These are phyloP conservation scores for Gallinago stenura DNA, from an alignment of 2,797 vertebrate genomes.

Conservation along the genomic window DNA sequence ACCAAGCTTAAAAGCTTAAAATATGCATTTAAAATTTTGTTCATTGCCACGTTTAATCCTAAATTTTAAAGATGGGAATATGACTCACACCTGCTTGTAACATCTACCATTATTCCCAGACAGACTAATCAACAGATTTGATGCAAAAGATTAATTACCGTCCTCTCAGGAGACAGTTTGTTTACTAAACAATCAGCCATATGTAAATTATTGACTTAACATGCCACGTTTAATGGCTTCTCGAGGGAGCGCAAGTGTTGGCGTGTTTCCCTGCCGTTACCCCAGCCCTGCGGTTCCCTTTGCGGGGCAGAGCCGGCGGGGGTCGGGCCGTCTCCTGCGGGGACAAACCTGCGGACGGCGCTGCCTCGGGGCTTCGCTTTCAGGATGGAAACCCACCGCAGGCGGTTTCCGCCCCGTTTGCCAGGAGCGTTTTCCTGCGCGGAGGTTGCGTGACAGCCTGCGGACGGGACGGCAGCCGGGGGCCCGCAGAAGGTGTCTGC, in stretches of 20 bases:
- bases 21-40: neutral
- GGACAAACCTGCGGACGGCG: neutral
- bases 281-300: neutral
- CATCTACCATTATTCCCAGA: neutral
- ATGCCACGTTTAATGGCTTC: neutral
- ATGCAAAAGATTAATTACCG: neutral
- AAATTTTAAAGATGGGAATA: neutral
- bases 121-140: neutral
- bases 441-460: rapidly evolving
- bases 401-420: neutral
- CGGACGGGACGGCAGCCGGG: rapidly evolving
- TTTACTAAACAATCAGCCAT: neutral
- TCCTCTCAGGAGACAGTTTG: neutral
- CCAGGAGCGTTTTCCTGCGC: neutral
- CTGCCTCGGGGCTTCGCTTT: neutral
- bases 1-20: neutral
- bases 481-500: too few species aligned
- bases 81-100: neutral
- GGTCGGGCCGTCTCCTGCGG: neutral
- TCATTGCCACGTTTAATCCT: neutral
- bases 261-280: neutral
- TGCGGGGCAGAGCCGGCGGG: neutral
- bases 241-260: neutral
- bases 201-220: neutral
- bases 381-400: neutral